Conservation (phyloP, 2,113 vertebrate genomes). For the Archilochus colubris region DNA sequence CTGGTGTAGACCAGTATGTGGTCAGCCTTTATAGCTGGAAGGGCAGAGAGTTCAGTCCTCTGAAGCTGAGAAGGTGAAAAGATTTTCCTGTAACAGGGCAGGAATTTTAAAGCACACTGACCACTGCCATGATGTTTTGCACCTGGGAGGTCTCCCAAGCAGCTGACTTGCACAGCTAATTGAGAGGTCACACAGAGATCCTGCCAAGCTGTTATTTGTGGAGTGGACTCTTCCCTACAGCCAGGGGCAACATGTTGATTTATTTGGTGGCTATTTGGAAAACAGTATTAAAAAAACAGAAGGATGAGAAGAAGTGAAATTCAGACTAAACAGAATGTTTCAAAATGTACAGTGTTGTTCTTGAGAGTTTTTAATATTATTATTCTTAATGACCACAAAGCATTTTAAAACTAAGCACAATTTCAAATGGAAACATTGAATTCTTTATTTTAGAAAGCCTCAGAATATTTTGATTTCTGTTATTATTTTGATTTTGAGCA, state of each 20-base stretch:
- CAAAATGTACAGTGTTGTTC: neutral
- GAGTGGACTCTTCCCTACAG: neutral
- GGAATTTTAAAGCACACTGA: neutral
- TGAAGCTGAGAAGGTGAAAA: conserved; percentile 6
- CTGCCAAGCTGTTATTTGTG: neutral
- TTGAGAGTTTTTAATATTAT: neutral
- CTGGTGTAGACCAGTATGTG: neutral
- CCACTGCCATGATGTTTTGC: neutral
- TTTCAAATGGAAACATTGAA: neutral
- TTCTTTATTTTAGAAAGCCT: neutral
- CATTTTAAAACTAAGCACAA: neutral
- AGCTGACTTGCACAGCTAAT: neutral
- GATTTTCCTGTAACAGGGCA: neutral
- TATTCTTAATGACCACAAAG: neutral
- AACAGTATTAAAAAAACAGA: neutral
- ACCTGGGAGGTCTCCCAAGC: neutral
- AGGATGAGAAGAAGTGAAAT: neutral
- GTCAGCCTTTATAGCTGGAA: neutral
- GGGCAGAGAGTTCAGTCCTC: neutral
- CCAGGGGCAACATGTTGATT: neutral
- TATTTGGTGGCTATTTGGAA: neutral
- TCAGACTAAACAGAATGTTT: neutral
- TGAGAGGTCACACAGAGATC: neutral
- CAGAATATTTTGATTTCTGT: neutral
- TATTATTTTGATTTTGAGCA: neutral